Conservation (phyloP, 2,797 vertebrate species). For the Morelia viridis region DNA sequence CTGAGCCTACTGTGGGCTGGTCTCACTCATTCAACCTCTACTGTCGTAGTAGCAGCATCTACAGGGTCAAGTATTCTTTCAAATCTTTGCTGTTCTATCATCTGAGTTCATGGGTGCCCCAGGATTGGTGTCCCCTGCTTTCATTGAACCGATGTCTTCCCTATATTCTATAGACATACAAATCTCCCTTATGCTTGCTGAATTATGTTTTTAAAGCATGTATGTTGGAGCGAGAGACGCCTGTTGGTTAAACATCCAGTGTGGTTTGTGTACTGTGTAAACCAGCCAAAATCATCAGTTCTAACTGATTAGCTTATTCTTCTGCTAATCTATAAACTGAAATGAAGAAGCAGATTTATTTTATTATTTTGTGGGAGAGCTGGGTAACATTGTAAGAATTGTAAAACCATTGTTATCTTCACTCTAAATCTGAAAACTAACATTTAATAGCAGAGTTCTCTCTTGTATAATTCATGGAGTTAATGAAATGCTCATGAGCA, state of each 20-base stretch:
- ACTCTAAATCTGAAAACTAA: conserved; percentile 45
- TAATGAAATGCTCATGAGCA: conserved; percentile 69
- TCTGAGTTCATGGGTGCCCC: conserved; percentile 16
- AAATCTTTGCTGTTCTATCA: conserved; percentile 36
- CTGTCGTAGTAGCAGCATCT: conserved; percentile 18
- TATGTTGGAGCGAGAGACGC: background rate
- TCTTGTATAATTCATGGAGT: conserved; percentile 60
- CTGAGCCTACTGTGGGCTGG: conserved; percentile 33
- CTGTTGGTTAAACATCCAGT: conserved; percentile 11
- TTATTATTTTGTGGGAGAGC: conserved; percentile 33
- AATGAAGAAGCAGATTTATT: conserved; percentile 30
- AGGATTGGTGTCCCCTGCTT: background rate
- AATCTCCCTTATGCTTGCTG: background rate
- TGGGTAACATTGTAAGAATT: conserved; percentile 42
- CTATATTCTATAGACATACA: background rate
- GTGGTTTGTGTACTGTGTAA: conserved; percentile 27
- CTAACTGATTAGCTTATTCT: background rate
- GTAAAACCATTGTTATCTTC: conserved; percentile 8
- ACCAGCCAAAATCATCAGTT: conserved; percentile 35
- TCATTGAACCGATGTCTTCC: background rate
- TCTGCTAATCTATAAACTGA: background rate
- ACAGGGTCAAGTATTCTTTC: background rate
- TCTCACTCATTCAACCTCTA: conserved; percentile 39
- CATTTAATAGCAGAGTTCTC: conserved; percentile 65
- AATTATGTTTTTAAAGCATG: background rate